Conservation (phyloP, 2,888 invertebrate genomes). For the Abrostola tripartita region DNA sequence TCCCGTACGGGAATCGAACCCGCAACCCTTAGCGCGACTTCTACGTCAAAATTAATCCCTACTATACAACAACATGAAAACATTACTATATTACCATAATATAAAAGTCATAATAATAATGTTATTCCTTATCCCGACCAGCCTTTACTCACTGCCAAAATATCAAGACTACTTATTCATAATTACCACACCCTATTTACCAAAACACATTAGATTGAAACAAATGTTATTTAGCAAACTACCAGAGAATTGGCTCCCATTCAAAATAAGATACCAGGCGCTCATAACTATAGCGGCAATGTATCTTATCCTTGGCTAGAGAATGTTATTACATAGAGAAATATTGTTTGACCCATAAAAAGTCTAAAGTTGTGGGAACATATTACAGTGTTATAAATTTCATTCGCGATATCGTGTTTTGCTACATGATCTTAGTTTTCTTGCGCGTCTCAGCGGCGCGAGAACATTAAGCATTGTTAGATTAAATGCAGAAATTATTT, state of each 20-base stretch:
- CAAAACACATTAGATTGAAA: slow-evolving; percentile 40
- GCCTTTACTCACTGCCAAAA: slow-evolving; percentile 3
- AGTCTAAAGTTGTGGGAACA: slow-evolving; percentile 40
- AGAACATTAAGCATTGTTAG: neutral
- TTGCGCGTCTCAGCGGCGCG: slow-evolving; percentile 4
- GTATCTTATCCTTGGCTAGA: slow-evolving; percentile 46
- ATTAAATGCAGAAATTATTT: too few species aligned
- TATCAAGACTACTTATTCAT: slow-evolving; percentile 7
- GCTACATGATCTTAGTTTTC: slow-evolving; percentile 26
- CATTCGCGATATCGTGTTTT: slow-evolving; percentile 36
- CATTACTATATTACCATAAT: too few species aligned
- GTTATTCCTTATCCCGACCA: neutral
- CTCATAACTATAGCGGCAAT: slow-evolving; percentile 45
- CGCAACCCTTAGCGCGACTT: too few species aligned
- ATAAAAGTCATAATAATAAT: neutral
- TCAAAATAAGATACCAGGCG: slow-evolving; percentile 49
- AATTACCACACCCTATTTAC: slow-evolving; percentile 24
- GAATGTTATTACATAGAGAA: slow-evolving; percentile 40
- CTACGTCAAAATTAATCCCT: too few species aligned
- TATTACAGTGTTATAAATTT: slow-evolving; percentile 47
- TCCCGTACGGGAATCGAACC: too few species aligned
- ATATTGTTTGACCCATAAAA: slow-evolving; percentile 47
- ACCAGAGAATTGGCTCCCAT: slow-evolving; percentile 48
- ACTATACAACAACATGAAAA: too few species aligned
- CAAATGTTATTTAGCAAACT: slow-evolving; percentile 36